A percentile compares a stretch with the other conserved stretches of the same genome.
phyloP scores from a whole-genome alignment of 2,113 vertebrate species.

The Notiomystis cincta region DNA sequence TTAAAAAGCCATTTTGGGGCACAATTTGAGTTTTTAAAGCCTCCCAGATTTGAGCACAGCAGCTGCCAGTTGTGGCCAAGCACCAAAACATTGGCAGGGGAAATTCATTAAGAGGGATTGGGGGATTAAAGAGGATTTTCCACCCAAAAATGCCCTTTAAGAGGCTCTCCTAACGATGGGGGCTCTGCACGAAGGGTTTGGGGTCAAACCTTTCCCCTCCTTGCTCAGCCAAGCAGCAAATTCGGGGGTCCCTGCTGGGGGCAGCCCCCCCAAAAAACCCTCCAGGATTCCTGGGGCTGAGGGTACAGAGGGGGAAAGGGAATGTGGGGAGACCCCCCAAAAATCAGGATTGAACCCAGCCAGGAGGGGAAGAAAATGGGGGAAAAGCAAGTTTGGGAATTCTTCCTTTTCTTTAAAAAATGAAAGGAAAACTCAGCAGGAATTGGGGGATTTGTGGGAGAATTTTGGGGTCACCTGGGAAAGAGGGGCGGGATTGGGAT shows the following conservation, averaged over 20 bases:
- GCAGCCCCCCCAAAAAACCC: too few species aligned
- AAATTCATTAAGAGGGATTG: conserved; percentile 24
- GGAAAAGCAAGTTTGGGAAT: background rate
- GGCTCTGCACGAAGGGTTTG: background rate
- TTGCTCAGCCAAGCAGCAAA: background rate
- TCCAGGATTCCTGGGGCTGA: background rate
- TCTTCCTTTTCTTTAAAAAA: background rate
- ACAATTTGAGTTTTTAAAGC: background rate
- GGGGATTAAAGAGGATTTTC: conserved; percentile 36
- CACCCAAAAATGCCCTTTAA: background rate
- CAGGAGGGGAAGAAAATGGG: background rate
- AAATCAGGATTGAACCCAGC: background rate
- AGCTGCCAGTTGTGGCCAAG: background rate
- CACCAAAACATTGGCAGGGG: background rate
- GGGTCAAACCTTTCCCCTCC: background rate
- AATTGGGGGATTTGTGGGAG: background rate
- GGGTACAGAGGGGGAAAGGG: background rate
- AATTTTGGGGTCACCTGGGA: background rate
- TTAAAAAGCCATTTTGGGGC: background rate
- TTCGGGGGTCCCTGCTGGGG: background rate
- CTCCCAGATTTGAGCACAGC: background rate
- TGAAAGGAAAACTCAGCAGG: background rate
- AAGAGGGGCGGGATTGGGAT: background rate
- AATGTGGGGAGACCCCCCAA: accelerated
- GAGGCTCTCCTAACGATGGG: background rate